Conservation (phyloP, 2,797 vertebrate genomes). For the Todus mexicanus region DNA sequence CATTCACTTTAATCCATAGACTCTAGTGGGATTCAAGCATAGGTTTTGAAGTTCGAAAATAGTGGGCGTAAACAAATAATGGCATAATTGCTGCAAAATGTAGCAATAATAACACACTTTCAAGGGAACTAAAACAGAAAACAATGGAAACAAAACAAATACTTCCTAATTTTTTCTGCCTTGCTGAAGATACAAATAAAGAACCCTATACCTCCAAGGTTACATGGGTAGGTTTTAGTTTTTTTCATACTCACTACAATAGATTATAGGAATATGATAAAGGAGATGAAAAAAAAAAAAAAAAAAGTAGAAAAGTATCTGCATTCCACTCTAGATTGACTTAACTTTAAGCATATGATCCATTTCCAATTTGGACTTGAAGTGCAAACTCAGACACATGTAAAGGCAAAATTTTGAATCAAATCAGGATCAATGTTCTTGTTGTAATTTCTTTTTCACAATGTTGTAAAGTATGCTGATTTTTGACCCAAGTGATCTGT, state of each 20-base stretch:
- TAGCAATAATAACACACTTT: background rate
- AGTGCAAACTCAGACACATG: background rate
- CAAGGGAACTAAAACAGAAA: background rate
- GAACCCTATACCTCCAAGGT: rapidly evolving
- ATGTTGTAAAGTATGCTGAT: background rate
- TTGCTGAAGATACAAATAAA: background rate
- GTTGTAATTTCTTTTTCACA: background rate
- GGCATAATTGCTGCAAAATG: background rate
- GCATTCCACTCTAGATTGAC: background rate
- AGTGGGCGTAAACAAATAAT: background rate
- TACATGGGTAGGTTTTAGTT: rapidly evolving
- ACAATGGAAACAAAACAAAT: background rate
- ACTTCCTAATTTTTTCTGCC: background rate
- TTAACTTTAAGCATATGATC: background rate
- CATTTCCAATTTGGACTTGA: background rate
- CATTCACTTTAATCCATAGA: background rate
- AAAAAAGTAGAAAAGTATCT: background rate
- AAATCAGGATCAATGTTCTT: background rate
- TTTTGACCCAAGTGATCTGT: background rate
- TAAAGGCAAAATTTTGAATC: background rate
- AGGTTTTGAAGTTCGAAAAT: background rate
- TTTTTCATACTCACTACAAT: background rate
- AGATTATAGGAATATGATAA: background rate
- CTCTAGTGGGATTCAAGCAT: background rate
- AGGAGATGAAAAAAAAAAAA: background rate